Evolutionary conservation across 1,140 invertebrate species (phyloP).

Genomic region (Adoxophyes honmai): DNA sequence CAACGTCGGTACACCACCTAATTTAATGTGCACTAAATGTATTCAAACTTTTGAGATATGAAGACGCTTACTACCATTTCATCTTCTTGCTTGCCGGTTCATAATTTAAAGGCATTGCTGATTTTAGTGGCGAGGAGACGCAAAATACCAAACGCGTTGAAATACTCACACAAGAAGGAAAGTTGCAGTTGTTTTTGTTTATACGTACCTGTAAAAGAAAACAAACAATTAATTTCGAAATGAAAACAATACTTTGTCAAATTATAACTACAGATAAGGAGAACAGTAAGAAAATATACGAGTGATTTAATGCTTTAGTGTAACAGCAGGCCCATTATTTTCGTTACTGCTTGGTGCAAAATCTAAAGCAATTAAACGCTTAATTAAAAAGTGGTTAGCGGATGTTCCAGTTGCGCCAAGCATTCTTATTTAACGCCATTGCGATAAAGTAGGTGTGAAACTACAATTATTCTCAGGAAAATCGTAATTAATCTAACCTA

Average conservation of each 20-base stretch:
- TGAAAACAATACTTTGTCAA: too few relatives aligned
- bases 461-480: slow-evolving; percentile 6
- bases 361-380: too few relatives aligned
- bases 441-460: slow-evolving; percentile 6
- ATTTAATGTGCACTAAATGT: slow-evolving; percentile 22
- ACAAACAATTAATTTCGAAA: slow-evolving; percentile 8
- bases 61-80: too few relatives aligned
- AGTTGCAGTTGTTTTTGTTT: neutral
- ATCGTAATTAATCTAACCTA: slow-evolving; percentile 11
- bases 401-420: neutral
- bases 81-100: too few relatives aligned
- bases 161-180: neutral
- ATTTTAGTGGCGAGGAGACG: neutral
- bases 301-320: too few relatives aligned
- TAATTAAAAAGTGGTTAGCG: slow-evolving; percentile 1
- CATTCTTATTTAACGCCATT: neutral
- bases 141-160: neutral
- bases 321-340: too few relatives aligned
- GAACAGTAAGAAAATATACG: too few relatives aligned
- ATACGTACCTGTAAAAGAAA: slow-evolving; percentile 37
- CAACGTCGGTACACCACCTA: slow-evolving; percentile 50
- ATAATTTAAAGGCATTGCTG: too few relatives aligned
- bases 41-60: neutral
- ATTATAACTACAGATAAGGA: too few relatives aligned
- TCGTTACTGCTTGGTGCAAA: too few relatives aligned